Conservation (phyloP, 2,888 invertebrate genomes). For the Agonopterix arenella region DNA sequence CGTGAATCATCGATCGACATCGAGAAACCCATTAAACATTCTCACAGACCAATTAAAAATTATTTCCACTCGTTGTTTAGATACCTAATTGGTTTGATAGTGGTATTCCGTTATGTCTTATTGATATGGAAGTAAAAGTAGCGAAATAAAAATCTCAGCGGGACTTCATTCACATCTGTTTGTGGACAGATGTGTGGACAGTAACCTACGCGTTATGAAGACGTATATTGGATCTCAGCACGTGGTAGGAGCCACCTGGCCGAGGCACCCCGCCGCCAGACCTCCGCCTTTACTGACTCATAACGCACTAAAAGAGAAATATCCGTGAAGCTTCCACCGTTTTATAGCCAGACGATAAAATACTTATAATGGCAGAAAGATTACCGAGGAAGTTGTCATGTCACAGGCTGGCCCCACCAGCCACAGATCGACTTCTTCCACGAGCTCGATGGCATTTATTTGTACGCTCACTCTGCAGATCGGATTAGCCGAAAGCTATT, state of each 20-base stretch:
- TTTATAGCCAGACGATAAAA: conserved; percentile 28
- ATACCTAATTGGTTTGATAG: conserved; percentile 40
- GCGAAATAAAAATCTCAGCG: conserved; percentile 53
- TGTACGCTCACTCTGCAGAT: conserved; percentile 14
- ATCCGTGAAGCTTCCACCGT: conserved; percentile 27
- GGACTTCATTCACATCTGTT: conserved; percentile 41
- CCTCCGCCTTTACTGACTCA: conserved; percentile 26
- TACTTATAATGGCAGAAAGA: conserved; percentile 1
- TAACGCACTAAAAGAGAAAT: conserved; percentile 25
- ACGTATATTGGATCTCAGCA: conserved; percentile 37
- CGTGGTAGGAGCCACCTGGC: conserved; percentile 51
- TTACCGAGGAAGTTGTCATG: not conserved
- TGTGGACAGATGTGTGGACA: conserved; percentile 42
- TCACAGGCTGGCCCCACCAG: not conserved
- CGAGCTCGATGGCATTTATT: conserved; percentile 7
- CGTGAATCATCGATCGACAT: conserved; percentile 38
- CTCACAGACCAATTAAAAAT: conserved; percentile 49
- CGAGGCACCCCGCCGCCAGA: conserved; percentile 37
- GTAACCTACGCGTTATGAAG: conserved; percentile 36
- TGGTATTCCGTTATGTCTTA: conserved; percentile 40
- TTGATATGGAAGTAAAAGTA: conserved; percentile 41
- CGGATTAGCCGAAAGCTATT: conserved; percentile 43
- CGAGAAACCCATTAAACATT: conserved; percentile 27
- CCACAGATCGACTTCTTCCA: not conserved
- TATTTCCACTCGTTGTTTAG: conserved; percentile 44